These are phyloP conservation scores for Ennomos erosarius DNA, from an alignment of 2,888 invertebrate species.

Conservation along the genomic window DNA sequence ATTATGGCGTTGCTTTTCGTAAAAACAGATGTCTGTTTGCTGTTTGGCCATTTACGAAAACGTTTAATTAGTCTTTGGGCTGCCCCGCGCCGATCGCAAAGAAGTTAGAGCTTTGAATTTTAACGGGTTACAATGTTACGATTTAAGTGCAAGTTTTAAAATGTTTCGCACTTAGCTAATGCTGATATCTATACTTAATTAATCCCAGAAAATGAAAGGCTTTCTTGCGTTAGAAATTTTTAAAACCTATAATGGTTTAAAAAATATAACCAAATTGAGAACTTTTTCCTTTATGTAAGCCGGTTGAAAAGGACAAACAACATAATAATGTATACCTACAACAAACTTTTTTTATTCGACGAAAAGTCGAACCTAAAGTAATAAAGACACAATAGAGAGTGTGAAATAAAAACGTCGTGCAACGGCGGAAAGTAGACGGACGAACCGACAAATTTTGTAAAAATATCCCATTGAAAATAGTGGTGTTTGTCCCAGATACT, in stretches of 20 bases:
- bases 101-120: conserved; percentile 28
- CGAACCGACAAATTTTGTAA: conserved; percentile 43
- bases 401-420: conserved; percentile 47
- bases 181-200: no score
- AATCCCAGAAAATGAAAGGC: no score
- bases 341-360: no score
- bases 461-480: conserved; percentile 55
- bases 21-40: conserved; percentile 53
- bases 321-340: no score
- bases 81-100: conserved; percentile 18
- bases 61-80: conserved; percentile 35
- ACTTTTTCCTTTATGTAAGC: no score
- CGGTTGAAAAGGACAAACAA: no score
- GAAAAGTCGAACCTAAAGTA: no score
- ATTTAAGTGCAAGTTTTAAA: background rate
- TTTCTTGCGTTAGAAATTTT: no score
- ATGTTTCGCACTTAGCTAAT: no score
- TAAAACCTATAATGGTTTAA: no score
- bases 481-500: conserved; percentile 52
- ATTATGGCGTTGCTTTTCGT: conserved; percentile 57
- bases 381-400: background rate
- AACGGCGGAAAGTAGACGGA: conserved; percentile 61
- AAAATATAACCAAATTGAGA: no score
- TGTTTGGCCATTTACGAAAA: conserved; percentile 36
- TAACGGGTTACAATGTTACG: conserved; percentile 16